Evolutionary conservation across 2,888 invertebrate genomes (phyloP), one percentile per base, ranked within the genome.

Genomic region (Agrilus mali): DNA sequence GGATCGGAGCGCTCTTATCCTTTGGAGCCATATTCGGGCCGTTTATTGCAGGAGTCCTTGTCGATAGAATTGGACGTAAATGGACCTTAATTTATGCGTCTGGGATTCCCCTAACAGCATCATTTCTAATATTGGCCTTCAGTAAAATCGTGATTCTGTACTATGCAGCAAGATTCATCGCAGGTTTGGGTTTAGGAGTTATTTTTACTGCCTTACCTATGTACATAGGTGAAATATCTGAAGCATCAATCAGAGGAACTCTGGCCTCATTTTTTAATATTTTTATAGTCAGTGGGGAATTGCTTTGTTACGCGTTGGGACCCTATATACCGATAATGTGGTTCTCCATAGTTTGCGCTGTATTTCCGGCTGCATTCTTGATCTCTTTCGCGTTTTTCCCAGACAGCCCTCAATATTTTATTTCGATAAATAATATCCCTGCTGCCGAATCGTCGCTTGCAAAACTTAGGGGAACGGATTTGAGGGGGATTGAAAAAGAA

Each of bases 181-280:
- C 43, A 7, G 54, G 54, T 1, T 31, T 54, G 13, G 38, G 43
- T 10, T 72, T 77, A 0, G 82, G 84, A 0, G 75, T 80, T 57
- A 67, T 78, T 12, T 83, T 80, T 66, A 78, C 82, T 0, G 75
- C 81, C 2, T 75, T 80, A 1, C 88, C 90, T 0, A 83, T 89
- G 75, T 92, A 90, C 66, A 77, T 87, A 46, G 86, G 86, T 35
- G 92, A 92, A 66, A 85, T 88, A 33, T 77, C 88, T 5, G 81
- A 86, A 70, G 78, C 80, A 43, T 80, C 81, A 22, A 76, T 80
- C 13, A 72, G 93, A 46, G 89, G 88, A 0, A 77, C 82, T 0
- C 67, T 88, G 0, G 87, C 87, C 3, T 82, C 87, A 0, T 45
- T 46, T 12, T 43, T 44, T 10, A 84, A 85, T 55, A 69, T 80